Percentiles rank a stretch among this genome's conserved stretches.
phyloP scores from a whole-genome alignment of 2,888 invertebrate species.

The Megalurothrips usitatus region DNA sequence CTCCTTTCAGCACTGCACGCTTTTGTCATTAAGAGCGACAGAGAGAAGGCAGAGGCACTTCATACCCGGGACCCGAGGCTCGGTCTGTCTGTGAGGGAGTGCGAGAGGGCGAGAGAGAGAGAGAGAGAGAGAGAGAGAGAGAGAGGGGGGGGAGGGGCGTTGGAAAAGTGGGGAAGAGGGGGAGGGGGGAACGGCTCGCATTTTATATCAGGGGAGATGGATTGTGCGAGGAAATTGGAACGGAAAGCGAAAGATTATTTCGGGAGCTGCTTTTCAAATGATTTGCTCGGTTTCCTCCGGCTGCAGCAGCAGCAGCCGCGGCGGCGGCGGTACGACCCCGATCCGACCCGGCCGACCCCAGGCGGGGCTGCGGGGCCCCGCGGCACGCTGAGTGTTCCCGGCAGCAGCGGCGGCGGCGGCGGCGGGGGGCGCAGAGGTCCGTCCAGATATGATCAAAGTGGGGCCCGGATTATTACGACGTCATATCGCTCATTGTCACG shows the following conservation, averaged over 20 bases:
- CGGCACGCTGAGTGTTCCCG: neutral
- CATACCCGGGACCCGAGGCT: too few species aligned
- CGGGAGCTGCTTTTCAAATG: conserved; percentile 1
- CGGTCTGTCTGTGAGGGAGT: neutral
- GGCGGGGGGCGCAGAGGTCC: too few species aligned
- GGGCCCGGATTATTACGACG: too few species aligned
- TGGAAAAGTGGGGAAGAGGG: conserved; percentile 32
- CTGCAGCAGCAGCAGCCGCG: too few species aligned
- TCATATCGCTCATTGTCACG: too few species aligned
- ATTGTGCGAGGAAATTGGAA: conserved; percentile 26
- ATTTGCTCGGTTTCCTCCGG: conserved; percentile 1
- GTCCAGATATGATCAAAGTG: too few species aligned
- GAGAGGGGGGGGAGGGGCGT: conserved; percentile 31
- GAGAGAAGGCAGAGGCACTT: too few species aligned
- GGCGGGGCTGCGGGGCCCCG: neutral
- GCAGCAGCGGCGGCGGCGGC: too few species aligned
- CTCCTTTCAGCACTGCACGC: too few species aligned
- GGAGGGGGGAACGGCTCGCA: conserved; percentile 40
- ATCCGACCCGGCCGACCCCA: neutral
- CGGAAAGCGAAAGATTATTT: conserved; percentile 23
- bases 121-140: conserved; percentile 17
- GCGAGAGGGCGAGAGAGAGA: neutral
- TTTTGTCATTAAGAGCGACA: too few species aligned
- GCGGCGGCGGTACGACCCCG: too few species aligned
- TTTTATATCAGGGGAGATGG: conserved; percentile 44